A percentile compares a stretch with the other conserved stretches of the same genome.
Evolutionary conservation across 1,140 invertebrate genomes (phyloP).

Genomic region (Leptopilina boulardi): DNA sequence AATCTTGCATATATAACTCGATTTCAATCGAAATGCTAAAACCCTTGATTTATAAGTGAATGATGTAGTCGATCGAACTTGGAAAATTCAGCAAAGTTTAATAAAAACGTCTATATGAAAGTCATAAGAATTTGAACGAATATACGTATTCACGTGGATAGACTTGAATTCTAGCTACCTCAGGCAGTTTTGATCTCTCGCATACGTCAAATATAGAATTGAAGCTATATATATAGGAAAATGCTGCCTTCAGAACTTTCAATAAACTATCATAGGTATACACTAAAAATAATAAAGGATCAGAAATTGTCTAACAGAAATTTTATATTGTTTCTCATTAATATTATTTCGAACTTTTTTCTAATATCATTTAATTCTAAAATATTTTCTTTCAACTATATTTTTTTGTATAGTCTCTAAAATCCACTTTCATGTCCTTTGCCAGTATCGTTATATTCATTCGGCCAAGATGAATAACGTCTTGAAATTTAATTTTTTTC

Average conservation of each 20-base stretch:
- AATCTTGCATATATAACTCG: background rate
- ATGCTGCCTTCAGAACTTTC: background rate
- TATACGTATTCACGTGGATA: conserved; percentile 40
- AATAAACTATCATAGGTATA: background rate
- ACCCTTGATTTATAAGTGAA: conserved; percentile 67
- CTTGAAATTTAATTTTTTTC: conserved; percentile 27
- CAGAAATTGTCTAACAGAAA: background rate
- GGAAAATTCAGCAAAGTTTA: conserved; percentile 67
- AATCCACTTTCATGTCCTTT: background rate
- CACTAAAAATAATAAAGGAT: background rate
- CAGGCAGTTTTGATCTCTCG: conserved; percentile 7
- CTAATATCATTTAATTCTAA: background rate
- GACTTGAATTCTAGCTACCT: conserved; percentile 17
- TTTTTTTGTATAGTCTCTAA: background rate
- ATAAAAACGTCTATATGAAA: conserved; percentile 56
- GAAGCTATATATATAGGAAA: background rate
- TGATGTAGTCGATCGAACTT: conserved; percentile 67
- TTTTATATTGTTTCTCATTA: background rate
- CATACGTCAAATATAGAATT: conserved; percentile 20
- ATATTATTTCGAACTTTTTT: no score
- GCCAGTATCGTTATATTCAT: background rate
- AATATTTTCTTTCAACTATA: background rate
- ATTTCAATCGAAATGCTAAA: conserved; percentile 25
- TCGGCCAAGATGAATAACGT: background rate
- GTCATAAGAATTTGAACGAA: conserved; percentile 39